Conservation (phyloP, 2,113 vertebrate genomes). For the Pollachius pollachius region DNA sequence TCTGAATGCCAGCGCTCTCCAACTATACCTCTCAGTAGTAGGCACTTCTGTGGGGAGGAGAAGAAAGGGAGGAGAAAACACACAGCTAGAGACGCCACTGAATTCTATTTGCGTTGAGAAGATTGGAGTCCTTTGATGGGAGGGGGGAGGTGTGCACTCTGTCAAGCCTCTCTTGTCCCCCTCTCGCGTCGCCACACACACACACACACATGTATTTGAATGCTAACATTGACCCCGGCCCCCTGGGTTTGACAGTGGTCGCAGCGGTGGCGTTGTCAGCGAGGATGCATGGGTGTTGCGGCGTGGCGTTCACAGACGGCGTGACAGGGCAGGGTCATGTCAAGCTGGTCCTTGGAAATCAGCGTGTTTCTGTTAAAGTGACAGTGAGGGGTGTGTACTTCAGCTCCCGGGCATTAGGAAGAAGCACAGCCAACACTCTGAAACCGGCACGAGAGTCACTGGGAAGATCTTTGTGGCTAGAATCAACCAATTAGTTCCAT, state of each 20-base stretch:
- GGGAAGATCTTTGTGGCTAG: too few relatives aligned
- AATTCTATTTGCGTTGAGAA: conserved; percentile 23
- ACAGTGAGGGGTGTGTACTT: conserved; percentile 6
- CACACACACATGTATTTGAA: neutral
- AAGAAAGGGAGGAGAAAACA: neutral
- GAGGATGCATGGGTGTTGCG: conserved; percentile 6
- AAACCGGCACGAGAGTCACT: too few relatives aligned
- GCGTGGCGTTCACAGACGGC: conserved; percentile 36
- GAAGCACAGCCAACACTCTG: too few relatives aligned
- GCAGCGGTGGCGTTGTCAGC: conserved; percentile 31
- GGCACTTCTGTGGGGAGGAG: neutral
- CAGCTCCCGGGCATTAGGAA: too few relatives aligned
- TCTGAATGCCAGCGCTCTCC: conserved; percentile 12
- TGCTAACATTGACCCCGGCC: conserved; percentile 35
- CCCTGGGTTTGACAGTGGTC: conserved; percentile 45
- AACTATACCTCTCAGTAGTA: conserved; percentile 1
- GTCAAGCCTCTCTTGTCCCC: conserved; percentile 14
- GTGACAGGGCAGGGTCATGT: conserved; percentile 37
- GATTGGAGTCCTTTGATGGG: conserved; percentile 33
- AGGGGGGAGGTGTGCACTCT: neutral
- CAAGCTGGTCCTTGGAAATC: conserved; percentile 49
- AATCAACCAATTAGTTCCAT: too few relatives aligned
- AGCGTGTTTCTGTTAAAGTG: conserved; percentile 36
- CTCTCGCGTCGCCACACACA: neutral
- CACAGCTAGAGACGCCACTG: conserved; percentile 20